Evolutionary conservation across 2,113 vertebrate genomes (phyloP).

Genomic region (Prunella fulvescens): DNA sequence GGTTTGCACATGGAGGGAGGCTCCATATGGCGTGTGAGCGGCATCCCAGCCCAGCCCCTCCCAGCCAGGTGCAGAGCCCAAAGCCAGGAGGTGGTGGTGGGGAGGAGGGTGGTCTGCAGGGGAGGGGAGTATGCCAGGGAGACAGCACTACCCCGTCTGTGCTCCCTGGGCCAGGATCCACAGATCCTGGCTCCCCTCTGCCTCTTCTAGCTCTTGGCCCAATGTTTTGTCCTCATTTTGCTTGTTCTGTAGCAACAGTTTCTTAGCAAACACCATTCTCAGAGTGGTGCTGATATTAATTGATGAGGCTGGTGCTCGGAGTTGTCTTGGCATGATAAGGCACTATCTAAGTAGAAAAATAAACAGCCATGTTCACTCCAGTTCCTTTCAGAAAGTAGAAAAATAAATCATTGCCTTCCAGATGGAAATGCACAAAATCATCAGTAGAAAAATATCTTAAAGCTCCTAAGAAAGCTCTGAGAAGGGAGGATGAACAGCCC

Average conservation of each 20-base stretch:
- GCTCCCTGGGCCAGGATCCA: conserved; percentile 56
- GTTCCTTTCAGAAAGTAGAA: conserved; percentile 41
- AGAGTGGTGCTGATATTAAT: conserved; percentile 66
- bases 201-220: conserved; percentile 58
- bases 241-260: conserved; percentile 70
- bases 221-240: conserved; percentile 68
- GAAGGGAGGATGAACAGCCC: neutral
- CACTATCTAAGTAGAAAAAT: conserved; percentile 66
- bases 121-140: conserved; percentile 13
- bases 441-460: conserved; percentile 20
- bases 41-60: neutral
- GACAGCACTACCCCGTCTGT: conserved; percentile 45
- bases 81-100: neutral
- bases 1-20: conserved; percentile 2
- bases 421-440: conserved; percentile 43
- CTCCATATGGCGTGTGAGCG: conserved; percentile 26
- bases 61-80: conserved; percentile 23
- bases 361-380: conserved; percentile 60
- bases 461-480: neutral
- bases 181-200: conserved; percentile 50
- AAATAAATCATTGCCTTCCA: conserved; percentile 44
- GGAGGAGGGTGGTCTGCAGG: neutral
- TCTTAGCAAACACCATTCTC: conserved; percentile 70
- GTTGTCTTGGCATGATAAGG: conserved; percentile 66
- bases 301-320: conserved; percentile 68